A percentile compares a stretch with the other conserved stretches of the same genome.
Evolutionary conservation across 2,797 vertebrate species (phyloP).

Genomic region (Allobates femoralis): DNA sequence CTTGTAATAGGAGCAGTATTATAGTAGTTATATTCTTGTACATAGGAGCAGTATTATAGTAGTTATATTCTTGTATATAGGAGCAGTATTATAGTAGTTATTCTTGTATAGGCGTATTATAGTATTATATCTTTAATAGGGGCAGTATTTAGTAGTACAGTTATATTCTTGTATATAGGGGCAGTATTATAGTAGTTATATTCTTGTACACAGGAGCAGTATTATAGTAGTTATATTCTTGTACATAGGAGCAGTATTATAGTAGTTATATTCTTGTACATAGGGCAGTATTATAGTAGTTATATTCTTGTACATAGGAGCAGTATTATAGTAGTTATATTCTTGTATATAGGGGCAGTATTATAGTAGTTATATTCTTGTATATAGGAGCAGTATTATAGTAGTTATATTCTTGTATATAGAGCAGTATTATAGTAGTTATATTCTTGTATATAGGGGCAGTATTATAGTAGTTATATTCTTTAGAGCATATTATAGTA

Average conservation of each 20-base stretch:
- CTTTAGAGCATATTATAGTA: neutral
- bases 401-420: too few species aligned
- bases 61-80: constrained; percentile 17
- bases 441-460: neutral
- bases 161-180: neutral
- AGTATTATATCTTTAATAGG: constrained; percentile 5
- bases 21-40: constrained; percentile 1
- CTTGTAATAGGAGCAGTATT: too few species aligned
- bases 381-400: neutral
- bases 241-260: neutral
- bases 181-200: constrained; percentile 9
- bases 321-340: constrained; percentile 18
- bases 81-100: neutral
- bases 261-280: neutral
- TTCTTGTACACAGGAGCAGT: neutral
- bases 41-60: constrained; percentile 4
- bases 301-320: neutral
- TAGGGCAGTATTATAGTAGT: constrained; percentile 9
- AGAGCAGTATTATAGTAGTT: neutral
- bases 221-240: constrained; percentile 20
- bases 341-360: neutral
- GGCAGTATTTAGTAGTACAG: constrained; percentile 9
- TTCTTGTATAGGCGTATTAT: neutral
- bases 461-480: constrained; percentile 26
- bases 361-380: neutral